A percentile compares a stretch with the other conserved stretches of the same genome.
These are phyloP conservation scores for Romanogobio albipinnatus DNA, from an alignment of 2,113 vertebrate genomes.

Conservation along the genomic window DNA sequence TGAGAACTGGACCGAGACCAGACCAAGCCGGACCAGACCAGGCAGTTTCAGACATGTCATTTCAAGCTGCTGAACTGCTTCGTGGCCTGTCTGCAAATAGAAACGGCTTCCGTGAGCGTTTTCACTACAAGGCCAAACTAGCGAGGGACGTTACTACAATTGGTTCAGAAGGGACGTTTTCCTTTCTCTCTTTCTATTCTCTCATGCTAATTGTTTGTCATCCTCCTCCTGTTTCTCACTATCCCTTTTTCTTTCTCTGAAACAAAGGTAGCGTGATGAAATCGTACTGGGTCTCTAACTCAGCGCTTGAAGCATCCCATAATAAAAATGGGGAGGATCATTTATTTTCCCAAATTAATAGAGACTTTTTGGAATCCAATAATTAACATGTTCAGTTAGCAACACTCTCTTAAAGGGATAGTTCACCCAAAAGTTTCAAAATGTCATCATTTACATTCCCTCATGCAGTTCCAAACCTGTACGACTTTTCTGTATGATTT, in stretches of 20 bases:
- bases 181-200: not conserved
- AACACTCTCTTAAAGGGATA: not conserved
- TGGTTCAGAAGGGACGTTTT: not conserved
- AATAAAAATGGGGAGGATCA: not conserved
- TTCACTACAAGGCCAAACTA: conserved; percentile 6
- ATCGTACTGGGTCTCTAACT: not conserved
- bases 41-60: conserved; percentile 24
- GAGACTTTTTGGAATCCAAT: too few species aligned
- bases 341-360: too few species aligned
- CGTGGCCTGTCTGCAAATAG: conserved; percentile 44
- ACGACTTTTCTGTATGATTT: not conserved
- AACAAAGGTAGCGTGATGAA: not conserved
- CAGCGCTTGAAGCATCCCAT: not conserved
- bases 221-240: not conserved
- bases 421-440: not conserved
- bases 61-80: conserved; percentile 27
- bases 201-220: not conserved
- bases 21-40: not conserved
- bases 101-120: conserved; percentile 20
- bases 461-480: not conserved
- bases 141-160: conserved; percentile 20
- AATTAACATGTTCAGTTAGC: not conserved
- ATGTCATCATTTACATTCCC: not conserved
- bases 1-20: conserved; percentile 66
- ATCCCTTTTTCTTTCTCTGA: not conserved